Percentiles rank a stretch among this genome's conserved stretches.
These are phyloP conservation scores for Ptychodera flava DNA, from an alignment of 35 echinoderm and acorn worm species.

Conservation along the genomic window DNA sequence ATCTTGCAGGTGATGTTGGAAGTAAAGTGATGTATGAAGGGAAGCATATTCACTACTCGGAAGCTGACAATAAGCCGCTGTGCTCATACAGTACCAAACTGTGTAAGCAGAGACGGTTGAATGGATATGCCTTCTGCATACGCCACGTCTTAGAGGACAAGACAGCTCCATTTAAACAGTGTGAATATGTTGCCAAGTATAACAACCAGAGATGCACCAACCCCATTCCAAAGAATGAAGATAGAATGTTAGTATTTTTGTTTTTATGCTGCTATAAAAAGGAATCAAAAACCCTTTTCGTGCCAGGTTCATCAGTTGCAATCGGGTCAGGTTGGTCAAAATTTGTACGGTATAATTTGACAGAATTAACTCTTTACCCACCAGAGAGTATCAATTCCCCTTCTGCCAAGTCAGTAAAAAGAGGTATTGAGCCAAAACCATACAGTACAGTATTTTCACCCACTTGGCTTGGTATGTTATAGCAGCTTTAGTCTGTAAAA, in stretches of 20 bases:
- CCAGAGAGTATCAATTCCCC: too few species aligned
- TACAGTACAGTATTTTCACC: too few species aligned
- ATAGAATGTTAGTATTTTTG: conserved; percentile 66
- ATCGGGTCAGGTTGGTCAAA: too few species aligned
- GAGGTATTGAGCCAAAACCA: too few species aligned
- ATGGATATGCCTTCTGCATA: conserved; percentile 98
- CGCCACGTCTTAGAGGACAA: conserved; percentile 95
- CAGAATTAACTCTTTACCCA: too few species aligned
- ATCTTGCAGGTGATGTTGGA: conserved; percentile 75
- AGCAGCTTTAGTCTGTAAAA: too few species aligned
- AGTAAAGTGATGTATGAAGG: conserved; percentile 97
- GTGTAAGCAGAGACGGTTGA: conserved; percentile 88
- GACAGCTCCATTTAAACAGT: conserved; percentile 92
- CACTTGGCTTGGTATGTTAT: too few species aligned
- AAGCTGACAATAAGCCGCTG: conserved; percentile 88
- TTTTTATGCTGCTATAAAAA: too few species aligned
- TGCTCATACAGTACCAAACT: conserved; percentile 96
- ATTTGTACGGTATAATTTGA: too few species aligned
- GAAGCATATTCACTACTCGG: conserved; percentile 99
- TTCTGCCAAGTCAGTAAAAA: too few species aligned
- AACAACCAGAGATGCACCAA: conserved; percentile 91
- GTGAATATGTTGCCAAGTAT: conserved; percentile 94
- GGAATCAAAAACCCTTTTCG: too few species aligned
- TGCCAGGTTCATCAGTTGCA: too few species aligned
- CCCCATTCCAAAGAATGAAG: conserved; percentile 71